phyloP scores from a whole-genome alignment of 2,113 vertebrate species.

The Archocentrus centrarchus region DNA sequence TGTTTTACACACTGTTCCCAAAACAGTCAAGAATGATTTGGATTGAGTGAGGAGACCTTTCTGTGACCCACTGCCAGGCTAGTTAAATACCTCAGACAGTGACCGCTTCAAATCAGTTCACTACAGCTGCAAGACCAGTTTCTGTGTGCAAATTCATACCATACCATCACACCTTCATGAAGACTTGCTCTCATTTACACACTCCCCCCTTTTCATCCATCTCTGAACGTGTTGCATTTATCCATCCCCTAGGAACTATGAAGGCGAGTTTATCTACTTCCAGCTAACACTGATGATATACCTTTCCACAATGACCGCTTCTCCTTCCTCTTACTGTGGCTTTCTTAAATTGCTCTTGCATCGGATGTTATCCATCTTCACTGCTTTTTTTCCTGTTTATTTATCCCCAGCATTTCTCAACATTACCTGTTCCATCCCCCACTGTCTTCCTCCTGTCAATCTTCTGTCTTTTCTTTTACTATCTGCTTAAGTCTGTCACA shows the following conservation, averaged over 20 bases:
- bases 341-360: slow-evolving; percentile 6
- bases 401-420: neutral
- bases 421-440: neutral
- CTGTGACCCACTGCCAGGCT: neutral
- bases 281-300: slow-evolving; percentile 36
- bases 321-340: slow-evolving; percentile 2
- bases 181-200: slow-evolving; percentile 38
- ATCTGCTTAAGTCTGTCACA: neutral
- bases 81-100: neutral
- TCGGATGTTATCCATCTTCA: slow-evolving; percentile 13
- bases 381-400: slow-evolving; percentile 20
- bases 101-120: slow-evolving; percentile 27
- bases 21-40: neutral
- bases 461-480: neutral
- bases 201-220: slow-evolving; percentile 9
- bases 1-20: neutral
- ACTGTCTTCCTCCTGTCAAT: neutral
- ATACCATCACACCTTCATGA: slow-evolving; percentile 17
- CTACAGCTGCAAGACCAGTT: slow-evolving; percentile 1
- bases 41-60: neutral
- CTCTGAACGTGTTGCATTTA: slow-evolving; percentile 38
- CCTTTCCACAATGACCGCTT: slow-evolving; percentile 26
- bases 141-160: slow-evolving; percentile 1
- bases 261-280: slow-evolving; percentile 54
- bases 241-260: slow-evolving; percentile 54